Evolutionary conservation across 2,888 invertebrate species (phyloP).

Genomic region (Cerastoderma edule): DNA sequence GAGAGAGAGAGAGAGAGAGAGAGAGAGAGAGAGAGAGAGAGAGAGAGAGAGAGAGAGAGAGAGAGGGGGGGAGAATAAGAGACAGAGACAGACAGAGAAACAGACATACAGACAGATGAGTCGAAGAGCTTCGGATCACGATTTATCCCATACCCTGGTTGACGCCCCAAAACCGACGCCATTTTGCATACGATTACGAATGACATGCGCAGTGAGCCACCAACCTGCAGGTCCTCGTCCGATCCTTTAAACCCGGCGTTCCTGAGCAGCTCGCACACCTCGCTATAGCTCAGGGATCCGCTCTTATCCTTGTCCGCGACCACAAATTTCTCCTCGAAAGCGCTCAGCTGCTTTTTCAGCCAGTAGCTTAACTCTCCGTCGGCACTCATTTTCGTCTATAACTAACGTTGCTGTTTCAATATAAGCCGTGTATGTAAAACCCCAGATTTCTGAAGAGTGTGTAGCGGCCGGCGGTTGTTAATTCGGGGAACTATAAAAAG

Average conservation of each 20-base stretch:
- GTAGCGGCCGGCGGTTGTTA: too few species aligned
- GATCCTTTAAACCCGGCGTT: conserved; percentile 73
- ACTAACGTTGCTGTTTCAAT: not conserved
- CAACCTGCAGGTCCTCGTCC: conserved; percentile 69
- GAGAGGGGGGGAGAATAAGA: too few species aligned
- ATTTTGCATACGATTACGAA: too few species aligned
- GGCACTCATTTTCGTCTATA: conserved; percentile 37
- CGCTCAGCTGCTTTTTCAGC: conserved; percentile 71
- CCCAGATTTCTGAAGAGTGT: conserved; percentile 1
- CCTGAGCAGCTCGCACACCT: conserved; percentile 67
- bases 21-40: conserved; percentile 1
- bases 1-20: too few species aligned
- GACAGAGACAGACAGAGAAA: too few species aligned
- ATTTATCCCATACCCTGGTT: too few species aligned
- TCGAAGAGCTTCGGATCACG: too few species aligned
- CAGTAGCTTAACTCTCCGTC: conserved; percentile 59
- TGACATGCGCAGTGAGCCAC: too few species aligned
- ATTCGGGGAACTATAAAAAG: too few species aligned
- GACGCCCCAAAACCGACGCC: too few species aligned
- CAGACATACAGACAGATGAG: too few species aligned
- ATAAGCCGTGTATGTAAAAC: not conserved
- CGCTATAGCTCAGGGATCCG: conserved; percentile 68
- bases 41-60: conserved; percentile 1
- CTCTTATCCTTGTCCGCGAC: conserved; percentile 74
- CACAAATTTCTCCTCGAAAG: conserved; percentile 70